These are phyloP conservation scores for Cercopithecus hamlyni DNA, from an alignment of 2,797 vertebrate genomes.

Conservation along the genomic window DNA sequence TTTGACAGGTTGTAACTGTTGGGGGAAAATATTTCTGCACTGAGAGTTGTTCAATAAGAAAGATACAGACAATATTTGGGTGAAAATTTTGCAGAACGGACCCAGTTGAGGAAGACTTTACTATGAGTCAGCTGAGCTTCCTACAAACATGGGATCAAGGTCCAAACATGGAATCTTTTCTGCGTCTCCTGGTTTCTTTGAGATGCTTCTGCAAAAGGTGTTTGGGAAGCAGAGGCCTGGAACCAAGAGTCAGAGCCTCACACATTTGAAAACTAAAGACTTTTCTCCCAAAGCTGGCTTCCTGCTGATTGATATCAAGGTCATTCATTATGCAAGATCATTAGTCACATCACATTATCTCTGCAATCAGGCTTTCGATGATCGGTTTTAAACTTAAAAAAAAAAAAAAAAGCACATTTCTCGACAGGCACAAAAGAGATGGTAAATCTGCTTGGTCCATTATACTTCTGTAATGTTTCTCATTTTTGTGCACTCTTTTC, in stretches of 20 bases:
- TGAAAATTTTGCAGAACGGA: background rate
- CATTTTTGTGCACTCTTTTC: background rate
- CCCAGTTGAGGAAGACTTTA: background rate
- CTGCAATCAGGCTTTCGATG: constrained; percentile 54
- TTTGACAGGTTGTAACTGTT: background rate
- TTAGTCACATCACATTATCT: constrained; percentile 60
- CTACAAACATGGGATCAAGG: fast-evolving
- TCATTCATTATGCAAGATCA: constrained; percentile 59
- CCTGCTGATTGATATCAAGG: background rate
- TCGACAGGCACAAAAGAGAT: background rate
- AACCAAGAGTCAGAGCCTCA: background rate
- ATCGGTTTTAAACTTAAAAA: constrained; percentile 27
- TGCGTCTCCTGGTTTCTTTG: background rate
- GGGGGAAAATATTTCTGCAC: background rate
- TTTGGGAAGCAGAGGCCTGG: fast-evolving
- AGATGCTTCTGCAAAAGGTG: background rate
- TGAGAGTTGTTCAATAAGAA: background rate
- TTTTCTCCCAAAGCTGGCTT: background rate
- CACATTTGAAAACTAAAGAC: background rate
- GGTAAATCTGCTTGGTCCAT: fast-evolving
- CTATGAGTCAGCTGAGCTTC: background rate
- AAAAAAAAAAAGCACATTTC: background rate
- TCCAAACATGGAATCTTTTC: background rate
- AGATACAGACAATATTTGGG: background rate
- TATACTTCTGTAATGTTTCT: background rate